Evolutionary conservation across 2,113 vertebrate species (phyloP).

Genomic region (Chaenocephalus aceratus): DNA sequence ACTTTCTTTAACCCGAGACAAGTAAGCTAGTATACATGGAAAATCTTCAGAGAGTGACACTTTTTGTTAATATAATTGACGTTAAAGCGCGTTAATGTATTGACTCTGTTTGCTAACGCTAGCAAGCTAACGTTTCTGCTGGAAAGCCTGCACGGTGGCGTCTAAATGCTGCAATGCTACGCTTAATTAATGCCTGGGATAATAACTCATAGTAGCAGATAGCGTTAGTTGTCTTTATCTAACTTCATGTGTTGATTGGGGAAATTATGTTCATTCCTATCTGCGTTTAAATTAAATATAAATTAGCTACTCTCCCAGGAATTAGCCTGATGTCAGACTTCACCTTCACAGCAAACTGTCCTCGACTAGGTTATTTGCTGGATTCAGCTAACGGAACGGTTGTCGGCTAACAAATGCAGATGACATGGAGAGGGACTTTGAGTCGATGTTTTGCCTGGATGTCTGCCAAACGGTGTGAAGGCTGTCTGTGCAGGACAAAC

Average conservation of each 20-base stretch:
- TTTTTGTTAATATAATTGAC: rapidly evolving
- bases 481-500: neutral
- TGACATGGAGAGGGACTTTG: neutral
- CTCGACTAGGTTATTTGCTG: conserved; percentile 49
- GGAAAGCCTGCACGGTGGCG: conserved; percentile 10
- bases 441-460: conserved; percentile 3
- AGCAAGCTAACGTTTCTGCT: conserved; percentile 1
- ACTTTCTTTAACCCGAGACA: rapidly evolving
- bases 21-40: rapidly evolving
- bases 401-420: conserved; percentile 11
- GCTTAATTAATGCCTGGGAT: neutral
- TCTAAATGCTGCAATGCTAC: conserved; percentile 27
- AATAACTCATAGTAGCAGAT: neutral
- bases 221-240: neutral
- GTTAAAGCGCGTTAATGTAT: rapidly evolving
- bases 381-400: conserved; percentile 9
- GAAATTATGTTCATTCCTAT: rapidly evolving
- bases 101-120: neutral
- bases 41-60: rapidly evolving
- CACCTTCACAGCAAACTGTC: conserved; percentile 31
- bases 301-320: neutral
- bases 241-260: rapidly evolving
- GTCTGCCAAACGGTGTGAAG: neutral
- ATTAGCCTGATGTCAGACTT: conserved; percentile 16
- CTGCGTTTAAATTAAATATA: neutral